Evolutionary conservation across 2,797 vertebrate species (phyloP), one percentile per base, ranked within the genome.

Genomic region (Coreius guichenoti): DNA sequence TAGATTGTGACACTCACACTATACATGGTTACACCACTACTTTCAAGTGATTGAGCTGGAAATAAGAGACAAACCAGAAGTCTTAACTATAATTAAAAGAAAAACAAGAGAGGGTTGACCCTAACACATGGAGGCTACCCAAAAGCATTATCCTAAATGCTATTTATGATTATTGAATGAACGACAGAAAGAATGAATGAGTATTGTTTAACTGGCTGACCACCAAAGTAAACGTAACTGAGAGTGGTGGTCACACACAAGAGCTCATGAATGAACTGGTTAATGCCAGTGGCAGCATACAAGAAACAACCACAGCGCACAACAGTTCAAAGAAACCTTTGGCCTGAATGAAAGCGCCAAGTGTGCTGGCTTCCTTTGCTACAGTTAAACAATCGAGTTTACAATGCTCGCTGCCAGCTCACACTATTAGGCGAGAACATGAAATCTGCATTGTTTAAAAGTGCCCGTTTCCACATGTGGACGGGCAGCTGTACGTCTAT

Each of bases 251-350:
- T 78, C 74, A 78, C 49, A 78, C 49, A 83, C 16, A 21, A 68
- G 23, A 39, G 26, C 51, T 72, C 54, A 85, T 85, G 84, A 85
- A 85, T 85, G 84, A 80, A 80, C 56, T 16, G 47, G 56, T 72
- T 80, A 85, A 85, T 85, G 77, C 84, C 84, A 85, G 45, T 51
- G 68, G 31, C 17, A 31, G n/a, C 68, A 74, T 39, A 65, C 68
- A 49, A 80, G 49, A 80, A 85, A 61, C 39, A 80, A 63, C 65
- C 36, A 47, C 7, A 17, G 65, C 39, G 56, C 23, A 85, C 67
- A 85, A 49, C 51, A 72, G 76, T 85, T 73, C 56, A 85, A 80
- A 85, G 54, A 54, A 39, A 80, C 3, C 67, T 68, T 51, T 39
- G 45, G 72, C 54, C 51, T 65, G 84, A 85, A 80, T 74, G 26